These are phyloP conservation scores for Cyclargus thomasi DNA, from an alignment of 1,140 invertebrate species.

Conservation along the genomic window DNA sequence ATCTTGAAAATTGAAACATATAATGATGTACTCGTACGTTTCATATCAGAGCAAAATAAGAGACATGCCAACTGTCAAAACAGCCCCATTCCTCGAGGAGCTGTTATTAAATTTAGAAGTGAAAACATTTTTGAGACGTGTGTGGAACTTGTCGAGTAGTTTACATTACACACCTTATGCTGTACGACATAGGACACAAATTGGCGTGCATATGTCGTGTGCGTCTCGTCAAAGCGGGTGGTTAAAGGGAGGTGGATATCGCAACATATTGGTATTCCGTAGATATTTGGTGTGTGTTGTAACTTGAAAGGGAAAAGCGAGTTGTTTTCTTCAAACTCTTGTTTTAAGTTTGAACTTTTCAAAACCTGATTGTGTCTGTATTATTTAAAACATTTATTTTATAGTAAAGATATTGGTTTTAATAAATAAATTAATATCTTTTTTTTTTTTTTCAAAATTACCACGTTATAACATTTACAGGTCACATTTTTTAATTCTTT, in stretches of 20 bases:
- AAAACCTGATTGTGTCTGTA: too few relatives aligned
- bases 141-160: background rate
- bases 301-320: slow-evolving; percentile 21
- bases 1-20: background rate
- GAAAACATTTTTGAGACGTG: background rate
- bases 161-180: background rate
- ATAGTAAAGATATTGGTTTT: too few relatives aligned
- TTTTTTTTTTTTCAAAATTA: too few relatives aligned
- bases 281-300: slow-evolving; percentile 34
- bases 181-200: background rate
- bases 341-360: too few relatives aligned
- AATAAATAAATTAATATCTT: too few relatives aligned
- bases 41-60: background rate
- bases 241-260: slow-evolving; percentile 43
- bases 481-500: too few relatives aligned
- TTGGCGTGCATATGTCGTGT: background rate
- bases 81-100: background rate
- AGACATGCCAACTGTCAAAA: background rate
- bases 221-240: slow-evolving; percentile 21
- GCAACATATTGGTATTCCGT: slow-evolving; percentile 48
- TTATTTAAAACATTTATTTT: too few relatives aligned
- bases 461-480: too few relatives aligned
- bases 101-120: background rate
- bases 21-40: background rate
- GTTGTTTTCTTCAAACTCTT: background rate